phyloP scores from a whole-genome alignment of 2,797 vertebrate genomes.

The Sebastes glaucus region DNA sequence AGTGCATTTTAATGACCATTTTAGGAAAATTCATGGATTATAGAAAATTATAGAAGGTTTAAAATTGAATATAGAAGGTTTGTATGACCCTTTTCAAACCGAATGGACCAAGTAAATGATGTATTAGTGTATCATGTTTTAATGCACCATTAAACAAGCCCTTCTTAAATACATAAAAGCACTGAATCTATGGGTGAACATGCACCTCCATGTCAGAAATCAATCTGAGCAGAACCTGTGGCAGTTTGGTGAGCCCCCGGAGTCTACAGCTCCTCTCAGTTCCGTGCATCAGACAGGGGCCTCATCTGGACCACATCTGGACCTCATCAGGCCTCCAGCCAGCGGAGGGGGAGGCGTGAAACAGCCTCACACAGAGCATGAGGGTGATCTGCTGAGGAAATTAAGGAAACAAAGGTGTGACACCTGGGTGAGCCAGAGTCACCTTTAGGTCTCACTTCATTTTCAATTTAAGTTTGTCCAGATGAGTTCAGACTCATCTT shows the following conservation, averaged over 20 bases:
- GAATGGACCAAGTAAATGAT: not conserved
- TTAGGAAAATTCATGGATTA: not conserved
- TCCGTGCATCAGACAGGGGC: slow-evolving; percentile 48
- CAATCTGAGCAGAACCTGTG: slow-evolving; percentile 35
- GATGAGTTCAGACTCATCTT: slow-evolving; percentile 44
- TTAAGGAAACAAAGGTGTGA: slow-evolving; percentile 75
- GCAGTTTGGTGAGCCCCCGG: slow-evolving; percentile 56
- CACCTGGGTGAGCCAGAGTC: slow-evolving; percentile 59
- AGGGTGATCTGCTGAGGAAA: slow-evolving; percentile 64
- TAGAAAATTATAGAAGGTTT: not conserved
- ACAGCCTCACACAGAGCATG: slow-evolving; percentile 51
- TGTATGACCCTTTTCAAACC: not conserved
- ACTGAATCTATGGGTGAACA: not conserved
- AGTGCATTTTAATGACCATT: not conserved
- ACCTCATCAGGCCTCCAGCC: slow-evolving; percentile 64
- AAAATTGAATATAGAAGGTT: not conserved
- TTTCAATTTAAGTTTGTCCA: slow-evolving; percentile 45
- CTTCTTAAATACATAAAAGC: not conserved
- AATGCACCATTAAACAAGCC: not conserved
- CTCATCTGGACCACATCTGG: slow-evolving; percentile 80
- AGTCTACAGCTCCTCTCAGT: slow-evolving; percentile 51
- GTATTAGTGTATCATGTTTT: not conserved
- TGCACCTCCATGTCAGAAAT: slow-evolving; percentile 37
- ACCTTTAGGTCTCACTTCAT: slow-evolving; percentile 55
- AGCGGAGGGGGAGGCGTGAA: slow-evolving; percentile 51